These are phyloP conservation scores for Drosophila kepulauana DNA, from an alignment of 1,140 invertebrate genomes.

Conservation along the genomic window DNA sequence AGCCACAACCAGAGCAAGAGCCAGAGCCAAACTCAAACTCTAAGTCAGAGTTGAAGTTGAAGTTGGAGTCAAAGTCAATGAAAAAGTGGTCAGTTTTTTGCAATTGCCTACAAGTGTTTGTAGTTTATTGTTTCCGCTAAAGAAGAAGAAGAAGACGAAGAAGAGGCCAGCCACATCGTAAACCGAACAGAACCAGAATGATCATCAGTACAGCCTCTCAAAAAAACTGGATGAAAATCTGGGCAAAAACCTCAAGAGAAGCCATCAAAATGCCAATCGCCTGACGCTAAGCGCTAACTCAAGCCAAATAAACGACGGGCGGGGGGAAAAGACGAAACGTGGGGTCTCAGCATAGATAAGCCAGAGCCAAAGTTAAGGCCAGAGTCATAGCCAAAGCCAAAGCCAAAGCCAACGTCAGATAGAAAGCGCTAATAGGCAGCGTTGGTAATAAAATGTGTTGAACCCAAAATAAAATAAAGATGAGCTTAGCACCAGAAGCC, in stretches of 20 bases:
- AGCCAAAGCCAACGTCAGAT: conserved; percentile 22
- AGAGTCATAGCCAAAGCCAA: conserved; percentile 7
- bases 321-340: not conserved
- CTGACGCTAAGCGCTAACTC: not conserved
- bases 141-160: conserved; percentile 1
- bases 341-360: not conserved
- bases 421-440: conserved; percentile 46
- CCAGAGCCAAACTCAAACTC: not conserved
- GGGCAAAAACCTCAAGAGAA: conserved; percentile 7
- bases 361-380: too few relatives aligned
- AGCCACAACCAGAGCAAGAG: not conserved
- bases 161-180: not conserved
- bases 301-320: not conserved
- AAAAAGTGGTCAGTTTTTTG: conserved; percentile 14
- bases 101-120: conserved; percentile 28
- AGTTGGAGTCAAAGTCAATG: not conserved
- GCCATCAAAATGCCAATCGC: conserved; percentile 23
- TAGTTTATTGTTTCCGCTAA: conserved; percentile 33
- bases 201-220: not conserved
- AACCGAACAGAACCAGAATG: conserved; percentile 3
- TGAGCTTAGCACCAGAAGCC: conserved; percentile 44
- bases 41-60: not conserved
- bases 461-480: conserved; percentile 28
- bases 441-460: conserved; percentile 33
- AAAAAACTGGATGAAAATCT: conserved; percentile 9